Percentiles rank a stretch among this genome's conserved stretches.
Conservation (phyloP, 2,797 vertebrate species). For the Typhlichthys eigenmanni region DNA sequence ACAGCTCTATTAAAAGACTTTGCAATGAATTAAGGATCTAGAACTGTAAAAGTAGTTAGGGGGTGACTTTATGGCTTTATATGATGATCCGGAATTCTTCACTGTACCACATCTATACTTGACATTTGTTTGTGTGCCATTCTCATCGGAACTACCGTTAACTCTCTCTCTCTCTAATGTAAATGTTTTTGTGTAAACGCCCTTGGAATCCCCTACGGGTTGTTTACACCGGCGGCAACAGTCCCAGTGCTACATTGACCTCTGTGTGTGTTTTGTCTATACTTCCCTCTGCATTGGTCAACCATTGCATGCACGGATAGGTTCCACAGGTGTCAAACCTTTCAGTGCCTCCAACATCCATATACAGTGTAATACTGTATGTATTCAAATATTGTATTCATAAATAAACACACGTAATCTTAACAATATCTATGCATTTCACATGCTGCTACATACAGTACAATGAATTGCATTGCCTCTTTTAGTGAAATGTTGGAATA, state of each 20-base stretch:
- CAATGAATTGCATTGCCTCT: too few species aligned
- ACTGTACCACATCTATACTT: not conserved
- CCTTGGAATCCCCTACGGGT: too few species aligned
- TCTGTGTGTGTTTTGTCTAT: not conserved
- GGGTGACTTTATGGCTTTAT: conserved; percentile 28
- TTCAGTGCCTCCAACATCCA: too few species aligned
- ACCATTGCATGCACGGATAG: not conserved
- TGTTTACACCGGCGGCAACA: too few species aligned
- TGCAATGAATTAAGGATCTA: conserved; percentile 26
- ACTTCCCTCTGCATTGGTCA: not conserved
- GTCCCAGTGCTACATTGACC: not conserved
- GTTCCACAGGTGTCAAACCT: too few species aligned
- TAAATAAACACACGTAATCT: too few species aligned
- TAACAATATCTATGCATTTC: too few species aligned
- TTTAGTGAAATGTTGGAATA: not conserved
- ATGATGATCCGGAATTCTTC: conserved; percentile 14
- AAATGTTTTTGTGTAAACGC: not conserved
- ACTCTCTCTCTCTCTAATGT: not conserved
- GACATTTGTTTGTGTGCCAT: conserved; percentile 4
- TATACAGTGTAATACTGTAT: too few species aligned
- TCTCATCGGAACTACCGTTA: conserved; percentile 1
- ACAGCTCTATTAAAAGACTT: conserved; percentile 57
- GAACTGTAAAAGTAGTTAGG: conserved; percentile 24
- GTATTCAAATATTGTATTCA: too few species aligned
- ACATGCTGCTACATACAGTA: too few species aligned